Conservation (phyloP, 2,113 vertebrate species). For the Hucho hucho region DNA sequence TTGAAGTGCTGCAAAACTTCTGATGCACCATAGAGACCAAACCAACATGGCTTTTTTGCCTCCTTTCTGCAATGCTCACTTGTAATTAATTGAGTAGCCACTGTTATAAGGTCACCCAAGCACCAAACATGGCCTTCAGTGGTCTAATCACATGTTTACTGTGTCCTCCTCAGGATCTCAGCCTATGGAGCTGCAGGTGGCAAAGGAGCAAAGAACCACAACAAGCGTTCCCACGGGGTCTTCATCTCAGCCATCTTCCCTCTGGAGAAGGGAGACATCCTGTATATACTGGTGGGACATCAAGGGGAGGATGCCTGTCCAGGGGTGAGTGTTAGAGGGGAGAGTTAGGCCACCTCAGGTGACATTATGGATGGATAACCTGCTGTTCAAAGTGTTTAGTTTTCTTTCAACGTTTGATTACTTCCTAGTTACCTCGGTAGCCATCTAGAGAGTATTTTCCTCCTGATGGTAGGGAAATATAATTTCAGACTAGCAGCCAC, state of each 20-base stretch:
- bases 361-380: background rate
- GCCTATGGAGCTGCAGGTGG: slow-evolving; percentile 87
- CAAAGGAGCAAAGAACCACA: slow-evolving; percentile 88
- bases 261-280: slow-evolving; percentile 80
- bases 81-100: too few relatives aligned
- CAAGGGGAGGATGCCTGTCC: slow-evolving; percentile 89
- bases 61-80: too few relatives aligned
- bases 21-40: too few relatives aligned
- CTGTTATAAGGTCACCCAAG: too few relatives aligned
- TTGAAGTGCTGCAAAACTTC: too few relatives aligned
- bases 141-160: background rate
- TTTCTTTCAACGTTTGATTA: too few relatives aligned
- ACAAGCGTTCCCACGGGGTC: slow-evolving; percentile 83
- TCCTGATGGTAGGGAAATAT: too few relatives aligned
- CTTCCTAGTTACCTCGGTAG: too few relatives aligned
- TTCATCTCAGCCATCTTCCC: slow-evolving; percentile 85
- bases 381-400: too few relatives aligned
- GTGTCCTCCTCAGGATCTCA: slow-evolving; percentile 78
- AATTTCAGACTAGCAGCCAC: too few relatives aligned
- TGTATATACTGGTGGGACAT: slow-evolving; percentile 88
- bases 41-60: too few relatives aligned
- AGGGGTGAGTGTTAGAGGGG: slow-evolving; percentile 73
- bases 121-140: background rate
- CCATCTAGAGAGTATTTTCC: too few relatives aligned
- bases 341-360: background rate